These are phyloP conservation scores for Serilophus lunatus DNA, from an alignment of 2,113 vertebrate species.

Conservation along the genomic window DNA sequence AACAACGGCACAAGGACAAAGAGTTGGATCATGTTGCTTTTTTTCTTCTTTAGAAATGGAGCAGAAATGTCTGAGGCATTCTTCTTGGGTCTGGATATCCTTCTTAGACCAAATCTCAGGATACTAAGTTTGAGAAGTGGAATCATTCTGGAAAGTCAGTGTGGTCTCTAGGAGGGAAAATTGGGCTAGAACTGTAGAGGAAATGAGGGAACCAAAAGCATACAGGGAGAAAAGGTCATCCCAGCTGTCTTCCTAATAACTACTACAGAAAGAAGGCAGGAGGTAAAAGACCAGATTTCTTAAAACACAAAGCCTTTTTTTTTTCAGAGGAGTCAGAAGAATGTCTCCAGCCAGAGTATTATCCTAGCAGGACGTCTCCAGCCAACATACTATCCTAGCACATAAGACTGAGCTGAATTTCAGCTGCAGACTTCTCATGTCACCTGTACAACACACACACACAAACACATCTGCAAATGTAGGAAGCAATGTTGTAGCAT, in stretches of 20 bases:
- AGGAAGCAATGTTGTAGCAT: neutral
- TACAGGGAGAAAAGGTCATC: neutral
- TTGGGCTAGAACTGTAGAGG: neutral
- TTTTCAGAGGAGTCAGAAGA: neutral
- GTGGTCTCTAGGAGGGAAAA: neutral
- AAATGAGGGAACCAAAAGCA: neutral
- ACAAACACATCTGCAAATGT: fast-evolving
- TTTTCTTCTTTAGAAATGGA: neutral
- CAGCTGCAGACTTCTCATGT: neutral
- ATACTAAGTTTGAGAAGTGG: neutral
- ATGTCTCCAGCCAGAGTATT: neutral
- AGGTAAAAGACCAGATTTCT: neutral
- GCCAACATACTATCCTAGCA: neutral
- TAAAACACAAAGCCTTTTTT: neutral
- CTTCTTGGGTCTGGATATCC: neutral
- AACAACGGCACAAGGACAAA: neutral
- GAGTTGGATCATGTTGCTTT: neutral
- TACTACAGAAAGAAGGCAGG: neutral
- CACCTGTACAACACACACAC: neutral
- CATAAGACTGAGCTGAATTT: neutral
- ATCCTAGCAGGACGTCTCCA: neutral
- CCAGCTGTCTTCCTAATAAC: neutral
- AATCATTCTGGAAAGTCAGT: neutral
- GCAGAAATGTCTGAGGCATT: neutral
- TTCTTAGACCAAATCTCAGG: neutral